phyloP scores from a whole-genome alignment of 2,113 vertebrate species.

The Excalfactoria chinensis region DNA sequence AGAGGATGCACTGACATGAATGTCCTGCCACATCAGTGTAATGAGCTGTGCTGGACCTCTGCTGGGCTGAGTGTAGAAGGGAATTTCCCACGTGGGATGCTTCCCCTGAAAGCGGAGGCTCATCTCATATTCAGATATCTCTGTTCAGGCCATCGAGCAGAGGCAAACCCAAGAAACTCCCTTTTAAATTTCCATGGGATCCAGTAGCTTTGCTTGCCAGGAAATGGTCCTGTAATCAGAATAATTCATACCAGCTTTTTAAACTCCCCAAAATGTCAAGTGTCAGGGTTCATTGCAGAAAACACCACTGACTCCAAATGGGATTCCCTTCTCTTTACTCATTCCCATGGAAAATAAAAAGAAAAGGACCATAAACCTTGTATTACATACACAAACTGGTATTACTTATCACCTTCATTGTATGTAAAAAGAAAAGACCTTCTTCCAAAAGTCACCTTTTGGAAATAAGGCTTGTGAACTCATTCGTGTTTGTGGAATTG shows the following conservation, averaged over 20 bases:
- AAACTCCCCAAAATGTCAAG: not conserved
- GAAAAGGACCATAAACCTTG: not conserved
- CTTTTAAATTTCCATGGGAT: not conserved
- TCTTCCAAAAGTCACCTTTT: constrained; percentile 4
- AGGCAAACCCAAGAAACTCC: fast-evolving
- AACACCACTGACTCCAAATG: not conserved
- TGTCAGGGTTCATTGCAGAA: not conserved
- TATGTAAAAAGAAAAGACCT: not conserved
- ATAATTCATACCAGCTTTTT: not conserved
- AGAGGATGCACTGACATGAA: not conserved
- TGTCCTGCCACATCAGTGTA: not conserved
- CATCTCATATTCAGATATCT: not conserved
- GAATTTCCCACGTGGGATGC: not conserved
- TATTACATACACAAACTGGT: not conserved
- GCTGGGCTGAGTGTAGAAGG: not conserved
- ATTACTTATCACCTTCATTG: constrained; percentile 44
- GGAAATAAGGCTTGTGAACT: constrained; percentile 15
- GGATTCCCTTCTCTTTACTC: not conserved
- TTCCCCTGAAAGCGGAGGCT: not conserved
- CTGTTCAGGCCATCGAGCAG: not conserved
- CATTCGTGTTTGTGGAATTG: not conserved
- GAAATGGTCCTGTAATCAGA: not conserved
- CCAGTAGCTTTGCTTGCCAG: not conserved
- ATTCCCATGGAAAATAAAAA: not conserved
- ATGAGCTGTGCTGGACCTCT: not conserved